Base-by-base conservation (phyloP, 2,888 invertebrate genomes). In the Glyphotaelius pellucidus region DNA sequence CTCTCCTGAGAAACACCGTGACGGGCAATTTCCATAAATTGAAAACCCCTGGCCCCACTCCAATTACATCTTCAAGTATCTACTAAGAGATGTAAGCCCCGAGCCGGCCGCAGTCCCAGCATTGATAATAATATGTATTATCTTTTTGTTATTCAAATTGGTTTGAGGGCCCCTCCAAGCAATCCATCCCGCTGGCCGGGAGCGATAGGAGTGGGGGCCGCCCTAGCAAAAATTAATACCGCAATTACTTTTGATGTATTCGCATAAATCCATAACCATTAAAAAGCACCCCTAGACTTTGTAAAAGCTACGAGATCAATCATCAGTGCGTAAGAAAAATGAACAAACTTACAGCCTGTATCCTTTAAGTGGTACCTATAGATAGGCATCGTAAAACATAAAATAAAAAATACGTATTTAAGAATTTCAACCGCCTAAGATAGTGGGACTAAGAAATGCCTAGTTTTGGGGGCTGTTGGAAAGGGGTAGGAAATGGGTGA, bases 201-300 rank as follows among this genome's bases (percentile, higher is more conserved):
- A n/a, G 47, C 47, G 47, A 15, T 15, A 47, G 47, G 25, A 25
- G n/a, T 2, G 25, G 25, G 7, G 67, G 7, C 67, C 67, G 9
- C 67, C 67, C 67, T 67, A 67, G 67, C 67, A 67, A 7, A 67
- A 67, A 67, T n/a, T 67, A 67, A 67, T 67, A 67, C 67, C 67
- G 67, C 67, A 67, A 67, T 67, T 67, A 67, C 67, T 67, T 67
- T 67, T 67, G 67, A 67, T 67, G 67, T 67, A 67, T 67, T 67
- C 67, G 67, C 67, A 67, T 67, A 67, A 67, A 67, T 67, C 67
- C 67, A 67, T 67, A 67, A 67, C 67, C 67, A 67, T 67, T 67
- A 67, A 67, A 67, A 67, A 67, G n/a, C 67, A 67, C 67, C 67
- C 67, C n/a, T n/a, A 67, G 67, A 25, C 67, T 67, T 67, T 19